Base-by-base conservation (phyloP, 2,113 vertebrate species). In the Poeciliopsis turrubarensis region DNA sequence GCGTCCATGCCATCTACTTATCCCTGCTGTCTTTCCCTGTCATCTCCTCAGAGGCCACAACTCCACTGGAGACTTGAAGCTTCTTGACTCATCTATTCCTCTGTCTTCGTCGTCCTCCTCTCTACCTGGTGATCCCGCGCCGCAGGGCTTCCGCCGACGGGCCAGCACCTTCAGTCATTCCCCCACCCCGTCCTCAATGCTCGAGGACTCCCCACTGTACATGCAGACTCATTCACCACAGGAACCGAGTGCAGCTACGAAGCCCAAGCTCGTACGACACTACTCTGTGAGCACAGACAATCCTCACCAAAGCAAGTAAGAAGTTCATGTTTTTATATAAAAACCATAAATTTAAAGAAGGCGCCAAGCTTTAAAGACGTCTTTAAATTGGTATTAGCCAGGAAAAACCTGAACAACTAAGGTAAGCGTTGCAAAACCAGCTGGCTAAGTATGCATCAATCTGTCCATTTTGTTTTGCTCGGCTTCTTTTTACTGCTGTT, bases 201-300 rank as follows among this genome's bases (percentile, higher is more conserved):
- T 73, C 5, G 89, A 92, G 32, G 63, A 67, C 57, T 88, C 94
- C 65, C 72, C 91, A 41, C 1, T 83, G 67, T 78, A 82, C 73
- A 39, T 92, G 75, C 72, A 75, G 82, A 12, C 47, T 71, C 92
- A 92, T 83, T 86, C 84, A 70, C 22, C 78, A 60, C 94, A 94
- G 91, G 92, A 91, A 7, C 93, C 92, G 0, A 90, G 95, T 0
- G 89, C 94, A n/a, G 78, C 94, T 84, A 87, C 90, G 12, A 98
- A 97, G 65, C 95, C 96, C 83, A 99, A 97, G 83, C 96, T 99
- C 60, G 94, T 95, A 91, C 96, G 97, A 87, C 97, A 99, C 91
- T 97, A 99, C 95, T 99, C 98, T 1, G 96, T 99, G 95, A 97
- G 97, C 96, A 97, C 97, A 54, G 97, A 99, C 93, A 96, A 94